Percentiles rank a stretch among this genome's conserved stretches.
These are phyloP conservation scores for Mus caroli DNA, from an alignment of 2,797 vertebrate genomes.

Conservation along the genomic window DNA sequence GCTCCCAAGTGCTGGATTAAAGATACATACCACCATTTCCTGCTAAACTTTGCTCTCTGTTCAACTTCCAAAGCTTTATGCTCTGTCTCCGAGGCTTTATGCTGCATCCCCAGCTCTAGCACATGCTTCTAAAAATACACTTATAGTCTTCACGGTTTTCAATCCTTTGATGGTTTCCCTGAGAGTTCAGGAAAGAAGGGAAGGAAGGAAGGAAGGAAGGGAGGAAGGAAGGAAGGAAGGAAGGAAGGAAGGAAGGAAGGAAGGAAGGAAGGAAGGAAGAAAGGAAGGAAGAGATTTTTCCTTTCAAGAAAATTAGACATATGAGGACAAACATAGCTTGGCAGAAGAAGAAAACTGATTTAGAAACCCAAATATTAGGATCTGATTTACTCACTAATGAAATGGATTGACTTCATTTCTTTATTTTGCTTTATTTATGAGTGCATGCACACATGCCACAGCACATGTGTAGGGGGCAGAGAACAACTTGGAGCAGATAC, in stretches of 20 bases:
- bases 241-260: neutral
- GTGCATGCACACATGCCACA: neutral
- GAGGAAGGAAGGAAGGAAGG: neutral
- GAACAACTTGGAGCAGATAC: neutral
- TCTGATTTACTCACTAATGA: neutral
- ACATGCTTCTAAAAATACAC: neutral
- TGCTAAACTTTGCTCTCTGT: neutral
- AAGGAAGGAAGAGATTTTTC: neutral
- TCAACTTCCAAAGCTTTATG: neutral
- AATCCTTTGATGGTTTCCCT: neutral
- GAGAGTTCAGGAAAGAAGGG: neutral
- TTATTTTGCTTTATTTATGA: neutral
- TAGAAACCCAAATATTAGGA: neutral
- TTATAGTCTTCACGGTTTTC: neutral
- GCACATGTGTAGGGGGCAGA: neutral
- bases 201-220: neutral
- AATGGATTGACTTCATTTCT: neutral
- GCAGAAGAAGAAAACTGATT: neutral
- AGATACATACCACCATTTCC: too few relatives aligned
- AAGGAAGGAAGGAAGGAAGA: neutral
- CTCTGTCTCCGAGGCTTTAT: neutral
- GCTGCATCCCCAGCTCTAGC: neutral
- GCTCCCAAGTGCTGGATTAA: neutral
- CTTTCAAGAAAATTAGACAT: neutral
- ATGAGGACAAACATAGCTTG: neutral